Conservation (phyloP, 2,888 invertebrate genomes). For the Unio pictorum region DNA sequence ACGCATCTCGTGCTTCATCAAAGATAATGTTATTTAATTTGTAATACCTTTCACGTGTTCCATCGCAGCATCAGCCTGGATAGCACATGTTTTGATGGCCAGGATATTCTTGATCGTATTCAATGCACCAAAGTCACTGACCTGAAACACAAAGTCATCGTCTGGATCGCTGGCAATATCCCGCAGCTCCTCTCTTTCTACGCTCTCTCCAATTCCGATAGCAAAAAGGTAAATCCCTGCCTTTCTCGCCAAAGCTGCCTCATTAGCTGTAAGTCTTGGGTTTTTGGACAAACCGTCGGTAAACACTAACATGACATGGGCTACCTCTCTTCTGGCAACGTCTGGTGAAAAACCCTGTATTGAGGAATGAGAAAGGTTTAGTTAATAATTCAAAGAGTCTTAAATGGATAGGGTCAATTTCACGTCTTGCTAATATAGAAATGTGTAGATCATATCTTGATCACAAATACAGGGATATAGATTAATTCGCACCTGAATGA, state of each 20-base stretch:
- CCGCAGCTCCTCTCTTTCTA: slow-evolving; percentile 53
- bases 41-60: no score
- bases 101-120: slow-evolving; percentile 57
- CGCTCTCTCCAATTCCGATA: slow-evolving; percentile 62
- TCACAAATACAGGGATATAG: no score
- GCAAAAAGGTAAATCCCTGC: slow-evolving; percentile 63
- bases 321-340: slow-evolving; percentile 46
- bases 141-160: slow-evolving; percentile 58
- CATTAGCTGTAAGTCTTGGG: slow-evolving; percentile 36
- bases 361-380: no score
- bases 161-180: slow-evolving; percentile 60
- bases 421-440: no score
- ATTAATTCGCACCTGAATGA: no score
- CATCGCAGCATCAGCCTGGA: slow-evolving; percentile 21
- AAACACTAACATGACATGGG: slow-evolving; percentile 55
- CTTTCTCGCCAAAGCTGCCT: slow-evolving; percentile 40
- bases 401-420: no score
- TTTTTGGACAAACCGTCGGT: slow-evolving; percentile 50
- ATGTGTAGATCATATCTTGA: no score
- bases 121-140: slow-evolving; percentile 57
- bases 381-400: no score
- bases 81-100: slow-evolving; percentile 58
- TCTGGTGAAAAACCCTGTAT: slow-evolving; percentile 35
- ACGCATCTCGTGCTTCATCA: no score
- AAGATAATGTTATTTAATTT: no score